Evolutionary conservation across 64 coral and sea anemone genomes (phyloP).

Genomic region (Stichodactyla helianthus): DNA sequence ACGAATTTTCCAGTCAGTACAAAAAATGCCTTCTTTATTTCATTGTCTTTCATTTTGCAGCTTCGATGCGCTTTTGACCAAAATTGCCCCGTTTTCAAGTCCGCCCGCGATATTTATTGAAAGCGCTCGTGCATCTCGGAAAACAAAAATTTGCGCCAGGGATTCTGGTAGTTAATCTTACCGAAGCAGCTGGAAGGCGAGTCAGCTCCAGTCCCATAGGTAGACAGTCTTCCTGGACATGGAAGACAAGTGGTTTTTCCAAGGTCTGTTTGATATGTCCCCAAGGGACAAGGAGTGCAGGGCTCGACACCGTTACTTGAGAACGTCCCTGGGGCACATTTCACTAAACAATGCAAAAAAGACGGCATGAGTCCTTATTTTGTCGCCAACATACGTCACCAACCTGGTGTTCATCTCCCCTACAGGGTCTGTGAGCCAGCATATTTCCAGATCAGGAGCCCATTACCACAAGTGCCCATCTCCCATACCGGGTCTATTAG

Average conservation of each 20-base stretch:
- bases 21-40: too few relatives aligned
- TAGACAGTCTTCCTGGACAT: conserved; percentile 73
- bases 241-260: conserved; percentile 63
- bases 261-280: conserved; percentile 39
- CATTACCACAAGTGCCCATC: too few relatives aligned
- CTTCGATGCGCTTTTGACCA: too few relatives aligned
- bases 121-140: too few relatives aligned
- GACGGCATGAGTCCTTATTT: not conserved
- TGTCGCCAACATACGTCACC: not conserved
- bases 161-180: conserved; percentile 9
- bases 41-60: too few relatives aligned
- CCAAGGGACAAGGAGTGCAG: conserved; percentile 51
- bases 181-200: conserved; percentile 35
- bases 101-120: too few relatives aligned
- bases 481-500: too few relatives aligned
- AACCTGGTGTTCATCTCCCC: not conserved
- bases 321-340: conserved; percentile 83
- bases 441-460: too few relatives aligned
- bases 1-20: too few relatives aligned
- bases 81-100: too few relatives aligned
- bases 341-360: conserved; percentile 36
- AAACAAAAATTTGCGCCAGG: too few relatives aligned
- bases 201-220: conserved; percentile 62
- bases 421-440: too few relatives aligned
- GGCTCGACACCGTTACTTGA: conserved; percentile 81